Evolutionary conservation across 2,797 vertebrate genomes (phyloP).

Genomic region (Rhabdomys pumilio): DNA sequence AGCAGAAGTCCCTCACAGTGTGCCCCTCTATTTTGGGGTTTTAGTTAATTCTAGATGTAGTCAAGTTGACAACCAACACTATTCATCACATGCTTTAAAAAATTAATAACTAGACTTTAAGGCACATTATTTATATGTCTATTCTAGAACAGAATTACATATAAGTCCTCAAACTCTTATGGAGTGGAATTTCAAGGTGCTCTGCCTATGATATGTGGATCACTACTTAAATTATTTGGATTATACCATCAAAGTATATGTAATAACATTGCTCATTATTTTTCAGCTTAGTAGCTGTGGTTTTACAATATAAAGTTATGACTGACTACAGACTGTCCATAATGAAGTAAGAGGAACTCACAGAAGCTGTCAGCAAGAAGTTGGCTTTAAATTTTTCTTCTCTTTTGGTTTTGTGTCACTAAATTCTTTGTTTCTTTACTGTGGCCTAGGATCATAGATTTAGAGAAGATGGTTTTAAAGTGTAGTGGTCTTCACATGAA

Average conservation of each 20-base stretch:
- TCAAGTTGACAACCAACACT: background rate
- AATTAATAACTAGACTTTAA: background rate
- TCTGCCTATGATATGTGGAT: background rate
- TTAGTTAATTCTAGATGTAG: background rate
- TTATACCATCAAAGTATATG: conserved; percentile 29
- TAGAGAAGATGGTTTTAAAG: background rate
- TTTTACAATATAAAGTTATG: conserved; percentile 53
- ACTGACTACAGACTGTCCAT: background rate
- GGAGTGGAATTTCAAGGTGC: conserved; percentile 11
- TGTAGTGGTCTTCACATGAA: conserved; percentile 5
- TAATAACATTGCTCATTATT: conserved; percentile 48
- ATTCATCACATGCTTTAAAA: background rate
- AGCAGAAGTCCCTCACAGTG: background rate
- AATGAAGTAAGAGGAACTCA: background rate
- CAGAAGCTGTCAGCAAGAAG: background rate
- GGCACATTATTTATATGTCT: background rate
- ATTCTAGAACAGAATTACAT: conserved; percentile 13
- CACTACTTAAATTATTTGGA: background rate
- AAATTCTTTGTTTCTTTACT: background rate
- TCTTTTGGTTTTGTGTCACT: conserved; percentile 41
- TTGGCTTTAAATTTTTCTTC: conserved; percentile 10
- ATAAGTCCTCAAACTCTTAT: background rate
- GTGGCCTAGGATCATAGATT: background rate
- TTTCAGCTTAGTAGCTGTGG: background rate
- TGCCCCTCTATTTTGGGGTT: background rate